phyloP scores from a whole-genome alignment of 2,113 vertebrate species.

The Echinops telfairi region DNA sequence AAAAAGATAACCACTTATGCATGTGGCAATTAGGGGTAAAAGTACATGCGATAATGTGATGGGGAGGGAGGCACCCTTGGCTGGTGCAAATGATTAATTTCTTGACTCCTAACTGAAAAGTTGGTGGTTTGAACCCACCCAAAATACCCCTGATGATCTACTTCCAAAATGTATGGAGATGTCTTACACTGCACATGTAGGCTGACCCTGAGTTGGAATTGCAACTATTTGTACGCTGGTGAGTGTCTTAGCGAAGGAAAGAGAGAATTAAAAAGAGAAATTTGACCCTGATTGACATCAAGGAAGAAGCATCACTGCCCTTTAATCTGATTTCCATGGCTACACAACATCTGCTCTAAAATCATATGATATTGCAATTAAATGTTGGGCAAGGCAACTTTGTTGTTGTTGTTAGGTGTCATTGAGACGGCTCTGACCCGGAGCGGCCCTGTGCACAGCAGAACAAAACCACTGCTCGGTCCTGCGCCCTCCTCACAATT shows the following conservation, averaged over 20 bases:
- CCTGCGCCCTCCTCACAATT: too few relatives aligned
- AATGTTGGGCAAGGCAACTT: too few relatives aligned
- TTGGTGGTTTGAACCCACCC: neutral
- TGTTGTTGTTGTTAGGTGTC: too few relatives aligned
- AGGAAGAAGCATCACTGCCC: neutral
- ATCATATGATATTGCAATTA: too few relatives aligned
- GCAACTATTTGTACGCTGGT: neutral
- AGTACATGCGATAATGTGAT: neutral
- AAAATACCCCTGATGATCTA: neutral
- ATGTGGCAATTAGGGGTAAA: too few relatives aligned
- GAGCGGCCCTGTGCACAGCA: too few relatives aligned
- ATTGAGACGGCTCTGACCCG: too few relatives aligned
- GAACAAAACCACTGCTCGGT: too few relatives aligned
- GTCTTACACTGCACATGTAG: neutral
- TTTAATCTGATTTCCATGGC: neutral
- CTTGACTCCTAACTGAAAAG: neutral
- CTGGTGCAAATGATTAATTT: neutral
- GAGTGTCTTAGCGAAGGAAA: neutral
- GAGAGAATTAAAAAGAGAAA: slow-evolving; percentile 5
- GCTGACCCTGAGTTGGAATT: neutral
- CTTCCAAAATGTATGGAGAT: neutral
- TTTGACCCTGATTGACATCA: neutral
- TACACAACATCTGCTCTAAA: neutral
- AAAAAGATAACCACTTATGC: too few relatives aligned
- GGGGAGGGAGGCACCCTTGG: neutral